A percentile compares a stretch with the other conserved stretches of the same genome.
phyloP scores from a whole-genome alignment of 92 coral and sea anemone species.

The Porites divaricata region DNA sequence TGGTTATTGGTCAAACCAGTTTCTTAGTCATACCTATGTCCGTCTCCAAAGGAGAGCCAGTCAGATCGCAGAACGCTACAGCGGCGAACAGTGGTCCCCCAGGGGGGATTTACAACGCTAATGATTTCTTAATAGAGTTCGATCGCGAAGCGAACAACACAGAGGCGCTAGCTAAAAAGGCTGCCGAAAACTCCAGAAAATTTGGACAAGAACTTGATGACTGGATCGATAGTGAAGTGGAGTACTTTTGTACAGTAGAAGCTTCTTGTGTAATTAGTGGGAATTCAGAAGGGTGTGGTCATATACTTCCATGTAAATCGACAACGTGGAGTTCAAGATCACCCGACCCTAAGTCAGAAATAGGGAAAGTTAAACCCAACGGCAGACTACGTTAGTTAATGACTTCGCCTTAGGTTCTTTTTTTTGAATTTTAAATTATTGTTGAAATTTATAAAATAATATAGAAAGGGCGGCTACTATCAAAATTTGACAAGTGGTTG shows the following conservation, averaged over 20 bases:
- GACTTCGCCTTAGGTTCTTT: conserved; percentile 3
- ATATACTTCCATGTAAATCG: conserved; percentile 64
- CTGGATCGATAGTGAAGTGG: conserved; percentile 81
- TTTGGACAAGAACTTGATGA: conserved; percentile 73
- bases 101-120: conserved; percentile 89
- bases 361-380: conserved; percentile 77
- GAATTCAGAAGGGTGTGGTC: conserved; percentile 65
- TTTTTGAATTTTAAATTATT: conserved; percentile 28
- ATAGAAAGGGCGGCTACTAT: neutral
- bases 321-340: conserved; percentile 96
- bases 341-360: conserved; percentile 94
- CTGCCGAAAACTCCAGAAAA: conserved; percentile 86
- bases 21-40: conserved; percentile 85
- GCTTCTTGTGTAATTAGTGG: conserved; percentile 76
- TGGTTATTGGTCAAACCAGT: conserved; percentile 83
- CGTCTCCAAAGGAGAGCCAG: conserved; percentile 65
- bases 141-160: conserved; percentile 94
- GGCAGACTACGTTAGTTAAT: conserved; percentile 85
- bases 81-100: conserved; percentile 95
- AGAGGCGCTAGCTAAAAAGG: conserved; percentile 73
- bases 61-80: conserved; percentile 70
- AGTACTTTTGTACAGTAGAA: conserved; percentile 88
- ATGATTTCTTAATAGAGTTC: conserved; percentile 92
- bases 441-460: conserved; percentile 10
- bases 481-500: neutral